Conservation (phyloP, 2,113 vertebrate species). For the Triplophysa tibetana region DNA sequence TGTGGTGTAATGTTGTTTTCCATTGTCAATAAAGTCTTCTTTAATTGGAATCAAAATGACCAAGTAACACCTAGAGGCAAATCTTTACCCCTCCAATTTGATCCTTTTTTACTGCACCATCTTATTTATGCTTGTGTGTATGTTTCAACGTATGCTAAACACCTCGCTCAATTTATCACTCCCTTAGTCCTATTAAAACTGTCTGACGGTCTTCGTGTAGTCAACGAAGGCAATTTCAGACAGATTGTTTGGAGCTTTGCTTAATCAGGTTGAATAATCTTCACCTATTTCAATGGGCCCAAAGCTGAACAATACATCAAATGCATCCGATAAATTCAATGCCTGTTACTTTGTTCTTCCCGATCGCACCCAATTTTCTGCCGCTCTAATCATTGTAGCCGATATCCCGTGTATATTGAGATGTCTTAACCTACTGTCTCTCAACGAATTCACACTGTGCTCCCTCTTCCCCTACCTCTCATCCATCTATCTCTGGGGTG, state of each 20-base stretch:
- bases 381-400: background rate
- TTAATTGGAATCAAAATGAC: too few species aligned
- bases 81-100: background rate
- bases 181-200: too few species aligned
- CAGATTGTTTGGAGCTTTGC: background rate
- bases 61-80: too few species aligned
- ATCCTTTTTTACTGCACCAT: background rate
- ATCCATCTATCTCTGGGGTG: background rate
- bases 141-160: too few species aligned
- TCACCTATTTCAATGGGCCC: background rate
- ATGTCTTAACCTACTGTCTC: constrained; percentile 7
- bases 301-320: constrained; percentile 12
- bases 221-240: too few species aligned
- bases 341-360: constrained; percentile 28
- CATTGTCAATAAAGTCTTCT: too few species aligned
- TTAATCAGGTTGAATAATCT: constrained; percentile 4
- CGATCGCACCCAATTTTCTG: constrained; percentile 11
- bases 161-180: too few species aligned
- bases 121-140: background rate
- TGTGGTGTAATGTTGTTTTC: too few species aligned
- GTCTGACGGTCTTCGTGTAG: too few species aligned
- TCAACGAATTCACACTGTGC: background rate
- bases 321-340: background rate
- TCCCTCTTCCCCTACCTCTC: background rate
- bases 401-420: constrained; percentile 11